Evolutionary conservation across 2,797 vertebrate genomes (phyloP).

Genomic region (Phalloptychus januarius): DNA sequence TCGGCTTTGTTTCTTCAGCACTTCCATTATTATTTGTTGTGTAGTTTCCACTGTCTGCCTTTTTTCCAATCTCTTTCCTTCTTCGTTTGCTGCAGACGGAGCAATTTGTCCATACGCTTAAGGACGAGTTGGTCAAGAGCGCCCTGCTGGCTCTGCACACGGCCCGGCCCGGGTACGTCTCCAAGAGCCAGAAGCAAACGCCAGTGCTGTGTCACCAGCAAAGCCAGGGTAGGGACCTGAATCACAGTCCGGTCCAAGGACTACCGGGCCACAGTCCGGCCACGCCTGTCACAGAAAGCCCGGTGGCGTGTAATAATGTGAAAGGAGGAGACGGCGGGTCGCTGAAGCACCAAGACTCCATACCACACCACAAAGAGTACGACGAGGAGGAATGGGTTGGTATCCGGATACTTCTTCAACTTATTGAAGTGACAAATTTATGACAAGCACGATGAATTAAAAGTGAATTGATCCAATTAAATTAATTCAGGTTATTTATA

Average conservation of each 20-base stretch:
- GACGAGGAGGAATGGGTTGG: slow-evolving; percentile 97
- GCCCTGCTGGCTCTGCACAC: slow-evolving; percentile 93
- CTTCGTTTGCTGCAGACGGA: slow-evolving; percentile 84
- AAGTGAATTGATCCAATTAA: neutral
- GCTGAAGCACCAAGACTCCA: slow-evolving; percentile 86
- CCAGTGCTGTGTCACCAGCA: slow-evolving; percentile 51
- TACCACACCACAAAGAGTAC: slow-evolving; percentile 94
- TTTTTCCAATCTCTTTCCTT: slow-evolving; percentile 22
- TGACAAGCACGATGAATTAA: neutral
- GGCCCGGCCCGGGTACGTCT: slow-evolving; percentile 88
- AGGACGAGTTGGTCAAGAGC: slow-evolving; percentile 95
- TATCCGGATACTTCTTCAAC: neutral
- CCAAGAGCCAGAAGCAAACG: slow-evolving; percentile 79
- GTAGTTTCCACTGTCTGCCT: slow-evolving; percentile 33
- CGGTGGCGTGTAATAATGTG: slow-evolving; percentile 77
- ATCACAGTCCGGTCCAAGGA: slow-evolving; percentile 61
- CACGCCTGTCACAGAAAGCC: slow-evolving; percentile 43
- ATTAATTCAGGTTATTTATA: neutral
- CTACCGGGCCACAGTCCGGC: slow-evolving; percentile 66
- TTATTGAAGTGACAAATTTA: too few relatives aligned
- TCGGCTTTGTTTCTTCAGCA: slow-evolving; percentile 39
- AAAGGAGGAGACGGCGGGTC: slow-evolving; percentile 71
- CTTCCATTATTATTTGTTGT: slow-evolving; percentile 40
- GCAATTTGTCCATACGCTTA: slow-evolving; percentile 94
- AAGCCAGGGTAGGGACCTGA: slow-evolving; percentile 55